These are phyloP conservation scores for Drosophila kuntzei DNA, from an alignment of 2,888 invertebrate genomes.

Conservation along the genomic window DNA sequence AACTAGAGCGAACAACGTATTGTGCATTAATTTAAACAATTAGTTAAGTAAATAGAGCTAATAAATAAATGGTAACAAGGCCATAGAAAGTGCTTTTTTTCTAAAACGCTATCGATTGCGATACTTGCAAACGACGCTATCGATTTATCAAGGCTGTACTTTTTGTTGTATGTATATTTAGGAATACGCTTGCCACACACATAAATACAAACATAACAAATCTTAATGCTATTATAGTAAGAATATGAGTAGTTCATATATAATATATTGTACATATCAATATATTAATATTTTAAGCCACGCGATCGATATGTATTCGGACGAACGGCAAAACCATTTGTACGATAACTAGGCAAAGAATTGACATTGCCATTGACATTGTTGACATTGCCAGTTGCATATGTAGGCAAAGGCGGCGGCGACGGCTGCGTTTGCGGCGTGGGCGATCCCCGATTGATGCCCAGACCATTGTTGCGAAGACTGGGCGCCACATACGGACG, in stretches of 20 bases:
- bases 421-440: conserved; percentile 25
- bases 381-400: conserved; percentile 24
- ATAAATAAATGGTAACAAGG: conserved; percentile 16
- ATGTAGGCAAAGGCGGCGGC: conserved; percentile 23
- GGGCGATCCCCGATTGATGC: conserved; percentile 65
- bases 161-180: conserved; percentile 47
- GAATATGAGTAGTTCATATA: conserved; percentile 25
- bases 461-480: conserved; percentile 78
- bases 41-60: conserved; percentile 16
- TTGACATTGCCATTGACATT: conserved; percentile 43
- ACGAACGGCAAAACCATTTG: conserved; percentile 59
- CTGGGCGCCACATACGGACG: conserved; percentile 84
- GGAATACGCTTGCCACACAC: conserved; percentile 54
- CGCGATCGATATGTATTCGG: conserved; percentile 80
- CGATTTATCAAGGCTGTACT: conserved; percentile 55
- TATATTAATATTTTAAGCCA: conserved; percentile 82
- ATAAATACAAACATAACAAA: conserved; percentile 37
- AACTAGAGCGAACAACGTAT: conserved; percentile 10
- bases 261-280: neutral
- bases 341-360: conserved; percentile 59
- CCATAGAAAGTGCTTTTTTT: conserved; percentile 27
- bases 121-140: conserved; percentile 28
- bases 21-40: conserved; percentile 14
- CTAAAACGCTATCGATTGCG: conserved; percentile 24
- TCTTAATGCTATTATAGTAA: conserved; percentile 42